Evolutionary conservation across 2,797 vertebrate genomes (phyloP).

Genomic region (Sebastes alutus): DNA sequence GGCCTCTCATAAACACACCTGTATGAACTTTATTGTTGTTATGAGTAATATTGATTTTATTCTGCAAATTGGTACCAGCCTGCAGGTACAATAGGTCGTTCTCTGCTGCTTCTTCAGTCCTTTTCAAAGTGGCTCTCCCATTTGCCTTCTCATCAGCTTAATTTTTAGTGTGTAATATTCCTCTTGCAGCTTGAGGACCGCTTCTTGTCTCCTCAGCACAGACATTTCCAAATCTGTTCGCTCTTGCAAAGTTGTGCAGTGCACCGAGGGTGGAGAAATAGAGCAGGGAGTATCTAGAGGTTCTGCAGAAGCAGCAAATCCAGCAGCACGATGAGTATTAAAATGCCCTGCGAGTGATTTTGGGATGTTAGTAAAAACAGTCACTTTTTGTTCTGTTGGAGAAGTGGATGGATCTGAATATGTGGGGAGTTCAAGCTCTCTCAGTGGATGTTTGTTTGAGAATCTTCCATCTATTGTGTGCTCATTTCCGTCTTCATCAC

Average conservation of each 20-base stretch:
- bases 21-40: neutral
- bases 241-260: constrained; percentile 50
- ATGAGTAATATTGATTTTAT: neutral
- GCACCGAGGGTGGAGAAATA: constrained; percentile 3
- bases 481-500: constrained; percentile 22
- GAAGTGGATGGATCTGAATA: constrained; percentile 4
- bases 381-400: constrained; percentile 27
- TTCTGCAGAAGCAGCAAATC: constrained; percentile 9
- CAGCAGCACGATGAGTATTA: neutral
- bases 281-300: constrained; percentile 20
- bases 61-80: neutral
- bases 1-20: neutral
- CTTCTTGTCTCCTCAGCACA: constrained; percentile 67
- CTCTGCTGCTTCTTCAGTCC: constrained; percentile 8
- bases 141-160: constrained; percentile 60
- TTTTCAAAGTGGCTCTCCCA: constrained; percentile 28
- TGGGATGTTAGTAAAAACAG: neutral
- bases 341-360: constrained; percentile 20
- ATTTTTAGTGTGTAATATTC: constrained; percentile 76
- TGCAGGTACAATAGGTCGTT: neutral
- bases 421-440: constrained; percentile 16
- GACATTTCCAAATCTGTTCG: constrained; percentile 66
- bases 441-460: constrained; percentile 12
- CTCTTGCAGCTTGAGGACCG: constrained; percentile 71
- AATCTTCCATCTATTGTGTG: constrained; percentile 3